Percentiles rank a stretch among this genome's conserved stretches.
Evolutionary conservation across 2,113 vertebrate genomes (phyloP).

Genomic region (Petroica traversi): DNA sequence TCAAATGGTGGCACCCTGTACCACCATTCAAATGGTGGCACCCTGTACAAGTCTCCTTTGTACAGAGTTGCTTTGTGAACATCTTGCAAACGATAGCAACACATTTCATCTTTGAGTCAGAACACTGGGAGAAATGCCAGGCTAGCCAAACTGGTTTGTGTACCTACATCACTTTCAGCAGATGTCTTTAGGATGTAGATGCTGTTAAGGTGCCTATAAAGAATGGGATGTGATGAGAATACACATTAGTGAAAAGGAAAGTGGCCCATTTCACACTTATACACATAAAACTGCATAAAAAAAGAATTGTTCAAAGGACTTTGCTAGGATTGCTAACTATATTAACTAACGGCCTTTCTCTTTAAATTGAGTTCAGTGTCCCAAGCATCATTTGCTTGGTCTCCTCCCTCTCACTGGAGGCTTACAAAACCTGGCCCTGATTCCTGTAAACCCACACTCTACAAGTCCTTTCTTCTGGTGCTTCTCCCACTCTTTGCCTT

Average conservation of each 20-base stretch:
- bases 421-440: not conserved
- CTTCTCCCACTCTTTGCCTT: not conserved
- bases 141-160: not conserved
- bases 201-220: not conserved
- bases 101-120: not conserved
- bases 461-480: not conserved
- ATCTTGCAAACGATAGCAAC: conserved; percentile 1
- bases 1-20: not conserved
- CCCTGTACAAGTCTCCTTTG: not conserved
- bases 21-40: not conserved
- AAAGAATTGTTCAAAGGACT: not conserved
- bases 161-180: not conserved
- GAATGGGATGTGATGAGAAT: not conserved
- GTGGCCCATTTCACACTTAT: not conserved
- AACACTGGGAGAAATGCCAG: not conserved
- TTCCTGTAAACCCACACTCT: not conserved
- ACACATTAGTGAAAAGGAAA: not conserved
- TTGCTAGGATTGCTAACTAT: not conserved
- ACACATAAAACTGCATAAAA: not conserved
- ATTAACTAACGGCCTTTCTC: not conserved
- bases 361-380: not conserved
- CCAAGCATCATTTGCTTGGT: not conserved
- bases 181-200: not conserved
- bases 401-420: not conserved
- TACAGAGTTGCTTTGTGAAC: not conserved